phyloP scores from a whole-genome alignment of 2,797 vertebrate genomes.

The Hephaestus fuliginosus region DNA sequence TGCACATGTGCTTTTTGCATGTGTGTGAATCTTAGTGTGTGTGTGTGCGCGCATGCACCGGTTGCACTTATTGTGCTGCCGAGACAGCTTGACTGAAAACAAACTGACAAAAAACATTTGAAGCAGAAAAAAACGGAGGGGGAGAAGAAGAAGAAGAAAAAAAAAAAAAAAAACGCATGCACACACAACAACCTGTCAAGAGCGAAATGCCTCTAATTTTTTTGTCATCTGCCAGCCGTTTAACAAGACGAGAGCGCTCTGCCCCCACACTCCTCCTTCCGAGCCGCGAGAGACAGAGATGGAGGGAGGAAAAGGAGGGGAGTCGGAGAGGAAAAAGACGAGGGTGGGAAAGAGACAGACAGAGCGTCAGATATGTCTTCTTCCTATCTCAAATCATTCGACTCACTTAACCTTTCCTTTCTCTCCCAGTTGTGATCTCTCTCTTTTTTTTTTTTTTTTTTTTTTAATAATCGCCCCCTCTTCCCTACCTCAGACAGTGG shows the following conservation, averaged over 20 bases:
- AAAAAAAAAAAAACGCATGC: neutral
- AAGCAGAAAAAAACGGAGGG: slow-evolving; percentile 81
- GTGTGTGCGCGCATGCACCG: slow-evolving; percentile 19
- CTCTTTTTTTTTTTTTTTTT: slow-evolving; percentile 35
- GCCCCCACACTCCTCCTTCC: slow-evolving; percentile 82
- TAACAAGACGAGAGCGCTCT: slow-evolving; percentile 86
- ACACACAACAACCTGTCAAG: slow-evolving; percentile 88
- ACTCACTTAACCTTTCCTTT: slow-evolving; percentile 77
- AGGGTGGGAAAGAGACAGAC: slow-evolving; percentile 51
- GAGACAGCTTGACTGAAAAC: slow-evolving; percentile 89
- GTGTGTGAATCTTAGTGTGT: slow-evolving; percentile 33
- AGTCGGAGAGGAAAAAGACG: slow-evolving; percentile 53
- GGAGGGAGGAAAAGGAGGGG: slow-evolving; percentile 63
- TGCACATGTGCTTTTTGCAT: slow-evolving; percentile 52
- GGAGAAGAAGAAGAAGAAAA: too few relatives aligned
- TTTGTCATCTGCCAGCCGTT: slow-evolving; percentile 90
- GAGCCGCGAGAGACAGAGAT: slow-evolving; percentile 75
- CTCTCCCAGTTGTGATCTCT: slow-evolving; percentile 73
- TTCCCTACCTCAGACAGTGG: slow-evolving; percentile 62
- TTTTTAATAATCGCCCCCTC: slow-evolving; percentile 30
- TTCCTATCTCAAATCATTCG: slow-evolving; percentile 69
- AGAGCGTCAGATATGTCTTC: slow-evolving; percentile 69
- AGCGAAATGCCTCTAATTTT: slow-evolving; percentile 89
- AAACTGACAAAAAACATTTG: slow-evolving; percentile 88
- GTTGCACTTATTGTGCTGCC: slow-evolving; percentile 75